A percentile compares a stretch with the other conserved stretches of the same genome.
phyloP scores from a whole-genome alignment of 2,797 vertebrate species.

The Halcyon badia region DNA sequence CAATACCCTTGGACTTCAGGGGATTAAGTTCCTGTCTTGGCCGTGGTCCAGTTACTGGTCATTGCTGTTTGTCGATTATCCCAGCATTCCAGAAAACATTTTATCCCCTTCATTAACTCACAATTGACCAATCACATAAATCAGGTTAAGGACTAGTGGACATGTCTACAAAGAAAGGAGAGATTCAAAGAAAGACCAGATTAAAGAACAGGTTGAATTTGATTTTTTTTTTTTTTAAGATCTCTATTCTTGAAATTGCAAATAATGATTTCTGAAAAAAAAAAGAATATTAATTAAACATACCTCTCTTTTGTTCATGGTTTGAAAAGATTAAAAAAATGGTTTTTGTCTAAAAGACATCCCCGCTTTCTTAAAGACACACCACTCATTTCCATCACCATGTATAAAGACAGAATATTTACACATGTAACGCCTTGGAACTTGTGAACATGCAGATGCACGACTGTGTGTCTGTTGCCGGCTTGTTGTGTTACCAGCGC shows the following conservation, averaged over 20 bases:
- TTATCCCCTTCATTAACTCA: constrained; percentile 75
- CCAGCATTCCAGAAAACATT: constrained; percentile 73
- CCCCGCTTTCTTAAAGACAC: neutral
- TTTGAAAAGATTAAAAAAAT: neutral
- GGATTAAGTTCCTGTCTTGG: constrained; percentile 66
- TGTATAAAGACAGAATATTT: neutral
- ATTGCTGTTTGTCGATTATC: constrained; percentile 57
- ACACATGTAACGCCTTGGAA: neutral
- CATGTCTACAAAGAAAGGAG: constrained; percentile 38
- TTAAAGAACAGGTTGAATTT: constrained; percentile 57
- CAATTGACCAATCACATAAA: constrained; percentile 74
- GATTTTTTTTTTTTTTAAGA: neutral
- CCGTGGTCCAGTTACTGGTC: constrained; percentile 33
- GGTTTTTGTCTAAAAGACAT: neutral
- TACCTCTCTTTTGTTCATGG: neutral
- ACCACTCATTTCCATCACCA: neutral
- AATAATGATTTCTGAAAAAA: neutral
- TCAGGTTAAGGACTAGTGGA: constrained; percentile 63
- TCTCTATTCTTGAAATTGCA: constrained; percentile 3
- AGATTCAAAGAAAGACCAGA: constrained; percentile 35
- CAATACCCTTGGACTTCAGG: constrained; percentile 53
- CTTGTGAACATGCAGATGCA: neutral
- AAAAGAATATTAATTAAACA: constrained; percentile 33
- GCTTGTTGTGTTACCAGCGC: neutral
- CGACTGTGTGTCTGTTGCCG: neutral